Evolutionary conservation across 1,140 invertebrate species (phyloP).

Genomic region (Physella acuta): DNA sequence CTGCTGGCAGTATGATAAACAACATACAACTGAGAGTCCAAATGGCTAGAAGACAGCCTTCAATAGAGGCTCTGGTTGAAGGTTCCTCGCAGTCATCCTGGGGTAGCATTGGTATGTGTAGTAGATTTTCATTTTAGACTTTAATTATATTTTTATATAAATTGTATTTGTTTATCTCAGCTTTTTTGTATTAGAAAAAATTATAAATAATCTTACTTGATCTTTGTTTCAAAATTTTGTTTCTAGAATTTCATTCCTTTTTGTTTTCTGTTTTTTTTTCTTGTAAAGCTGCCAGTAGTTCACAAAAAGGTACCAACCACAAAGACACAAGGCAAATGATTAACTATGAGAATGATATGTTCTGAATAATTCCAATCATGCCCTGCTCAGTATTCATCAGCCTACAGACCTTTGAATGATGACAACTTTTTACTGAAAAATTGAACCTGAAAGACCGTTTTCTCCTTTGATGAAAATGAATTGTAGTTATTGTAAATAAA

Average conservation of each 20-base stretch:
- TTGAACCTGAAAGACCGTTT: too few relatives aligned
- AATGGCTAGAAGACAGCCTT: slow-evolving; percentile 78
- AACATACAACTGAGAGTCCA: slow-evolving; percentile 80
- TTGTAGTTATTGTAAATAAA: too few relatives aligned
- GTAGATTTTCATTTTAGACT: not conserved
- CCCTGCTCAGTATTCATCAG: too few relatives aligned
- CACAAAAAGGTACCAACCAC: slow-evolving; percentile 69
- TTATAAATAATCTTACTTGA: too few relatives aligned
- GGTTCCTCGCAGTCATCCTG: slow-evolving; percentile 77
- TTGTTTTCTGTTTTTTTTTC: not conserved
- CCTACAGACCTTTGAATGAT: too few relatives aligned
- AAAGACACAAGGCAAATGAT: slow-evolving; percentile 55
- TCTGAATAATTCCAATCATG: too few relatives aligned
- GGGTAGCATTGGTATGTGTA: slow-evolving; percentile 71
- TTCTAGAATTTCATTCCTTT: not conserved
- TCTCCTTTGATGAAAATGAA: too few relatives aligned
- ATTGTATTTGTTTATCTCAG: not conserved
- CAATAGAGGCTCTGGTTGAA: slow-evolving; percentile 77
- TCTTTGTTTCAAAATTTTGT: slow-evolving; percentile 5
- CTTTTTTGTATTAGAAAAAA: too few relatives aligned
- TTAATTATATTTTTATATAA: not conserved
- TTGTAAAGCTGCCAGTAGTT: slow-evolving; percentile 73
- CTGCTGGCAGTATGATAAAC: slow-evolving; percentile 79
- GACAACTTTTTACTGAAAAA: too few relatives aligned
- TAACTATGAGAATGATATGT: slow-evolving; percentile 54